Evolutionary conservation across 2,888 invertebrate species (phyloP), one percentile per base, ranked within the genome.

Genomic region (Agrypnus murinus): DNA sequence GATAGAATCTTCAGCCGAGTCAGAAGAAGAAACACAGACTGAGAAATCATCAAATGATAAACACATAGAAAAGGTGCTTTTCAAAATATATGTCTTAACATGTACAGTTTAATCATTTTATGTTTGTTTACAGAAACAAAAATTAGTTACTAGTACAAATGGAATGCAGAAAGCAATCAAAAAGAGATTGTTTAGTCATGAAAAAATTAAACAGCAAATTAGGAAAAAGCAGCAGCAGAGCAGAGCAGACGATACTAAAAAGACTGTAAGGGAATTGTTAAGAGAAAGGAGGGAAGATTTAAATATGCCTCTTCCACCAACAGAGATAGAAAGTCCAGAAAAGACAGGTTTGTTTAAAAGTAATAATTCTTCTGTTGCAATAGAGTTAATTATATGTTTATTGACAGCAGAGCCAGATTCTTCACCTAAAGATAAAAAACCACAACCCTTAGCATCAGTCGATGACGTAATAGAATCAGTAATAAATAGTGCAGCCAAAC

Each of bases 381-480:
- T 14, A 15, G 17, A 19, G 1, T 2, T 46, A 25, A 25, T 25
- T 25, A 17, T 46, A 19, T 50, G 19, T 31, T 38, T 57, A 17
- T 58, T 40, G 17, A 25, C 25, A 25, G n/a, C 25, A 38, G 36
- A 34, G 25, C 19, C 59, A 36, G 40, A 25, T 15, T 14, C 53
- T 4, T 74, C 80, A 45, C 80, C 81, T 59, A 85, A 86, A 73
- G 86, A 87, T 73, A 87, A 86, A 71, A 83, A 81, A 65, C 81
- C 8, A 71, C 82, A 81, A 65, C 81, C 8, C 78, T 77, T 81
- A 71, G 79, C 77, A 70, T 85, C 82, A 69, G 86, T 88, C 46
- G 85, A 85, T 62, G 88, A 88, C 76, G 86, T 86, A 12, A 89
- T 89, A 74, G 89, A 89, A 76, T 88, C 88, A 43, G 89, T 89